Conservation (phyloP, 1,140 invertebrate genomes). For the Chymomyza costata region DNA sequence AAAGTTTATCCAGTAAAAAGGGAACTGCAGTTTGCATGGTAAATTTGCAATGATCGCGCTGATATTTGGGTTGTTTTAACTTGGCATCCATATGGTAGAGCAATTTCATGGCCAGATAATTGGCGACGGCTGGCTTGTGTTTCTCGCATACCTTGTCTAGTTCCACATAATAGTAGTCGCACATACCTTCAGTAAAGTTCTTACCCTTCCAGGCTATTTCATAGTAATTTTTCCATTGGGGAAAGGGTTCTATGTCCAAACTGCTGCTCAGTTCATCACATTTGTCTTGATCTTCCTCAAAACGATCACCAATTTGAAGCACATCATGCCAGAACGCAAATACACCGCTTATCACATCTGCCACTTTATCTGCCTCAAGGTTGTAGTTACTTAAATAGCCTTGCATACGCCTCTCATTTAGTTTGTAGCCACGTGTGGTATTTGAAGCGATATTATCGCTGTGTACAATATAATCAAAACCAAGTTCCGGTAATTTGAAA, state of each 20-base stretch:
- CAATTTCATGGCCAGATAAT: slow-evolving; percentile 58
- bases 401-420: slow-evolving; percentile 53
- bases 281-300: slow-evolving; percentile 28
- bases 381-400: slow-evolving; percentile 40
- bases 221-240: slow-evolving; percentile 42
- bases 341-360: slow-evolving; percentile 32
- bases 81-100: slow-evolving; percentile 53
- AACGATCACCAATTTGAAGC: slow-evolving; percentile 35
- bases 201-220: slow-evolving; percentile 56
- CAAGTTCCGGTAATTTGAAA: slow-evolving; percentile 57
- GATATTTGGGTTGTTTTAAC: slow-evolving; percentile 36
- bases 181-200: slow-evolving; percentile 21
- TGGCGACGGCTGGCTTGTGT: slow-evolving; percentile 46
- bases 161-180: slow-evolving; percentile 47
- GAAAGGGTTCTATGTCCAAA: neutral
- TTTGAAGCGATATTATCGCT: slow-evolving; percentile 48
- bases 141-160: slow-evolving; percentile 48
- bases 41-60: slow-evolving; percentile 71
- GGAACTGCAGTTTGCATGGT: slow-evolving; percentile 23
- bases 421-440: slow-evolving; percentile 39
- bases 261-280: slow-evolving; percentile 2
- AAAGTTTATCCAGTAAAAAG: slow-evolving; percentile 43
- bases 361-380: slow-evolving; percentile 35
- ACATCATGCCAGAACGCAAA: slow-evolving; percentile 56
- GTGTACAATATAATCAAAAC: slow-evolving; percentile 60